Evolutionary conservation across 2,113 vertebrate genomes (phyloP).

Genomic region (Poeciliopsis retropinna): DNA sequence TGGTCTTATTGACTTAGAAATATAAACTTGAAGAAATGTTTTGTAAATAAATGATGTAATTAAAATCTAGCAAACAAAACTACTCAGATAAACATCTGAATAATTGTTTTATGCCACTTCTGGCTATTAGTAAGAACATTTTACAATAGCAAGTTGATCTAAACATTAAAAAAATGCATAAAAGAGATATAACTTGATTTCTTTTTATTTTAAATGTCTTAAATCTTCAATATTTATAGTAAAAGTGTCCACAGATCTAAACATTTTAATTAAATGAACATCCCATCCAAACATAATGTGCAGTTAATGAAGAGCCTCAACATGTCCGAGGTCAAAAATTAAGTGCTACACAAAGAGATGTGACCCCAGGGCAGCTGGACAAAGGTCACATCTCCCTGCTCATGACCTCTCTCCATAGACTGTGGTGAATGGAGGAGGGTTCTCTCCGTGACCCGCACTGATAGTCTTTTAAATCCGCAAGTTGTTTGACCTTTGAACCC

Average conservation of each 20-base stretch:
- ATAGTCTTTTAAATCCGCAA: slow-evolving; percentile 69
- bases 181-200: not conserved
- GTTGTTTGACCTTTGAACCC: slow-evolving; percentile 67
- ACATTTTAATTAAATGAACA: not conserved
- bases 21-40: not conserved
- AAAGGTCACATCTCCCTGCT: slow-evolving; percentile 69
- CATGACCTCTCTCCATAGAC: slow-evolving; percentile 32
- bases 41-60: not conserved
- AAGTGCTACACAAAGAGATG: slow-evolving; percentile 46
- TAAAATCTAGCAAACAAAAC: not conserved
- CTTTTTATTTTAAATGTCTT: not conserved
- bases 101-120: no score
- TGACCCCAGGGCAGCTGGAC: slow-evolving; percentile 63
- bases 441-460: slow-evolving; percentile 40
- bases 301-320: slow-evolving; percentile 16
- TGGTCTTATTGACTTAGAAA: not conserved
- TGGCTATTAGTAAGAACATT: no score
- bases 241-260: not conserved
- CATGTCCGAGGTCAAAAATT: slow-evolving; percentile 53
- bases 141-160: no score
- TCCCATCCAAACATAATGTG: not conserved
- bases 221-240: not conserved
- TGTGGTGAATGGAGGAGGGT: slow-evolving; percentile 14
- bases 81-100: not conserved
- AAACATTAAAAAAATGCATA: no score